These are phyloP conservation scores for Notarius lentiginosus DNA, from an alignment of 2,113 vertebrate species.

Conservation along the genomic window DNA sequence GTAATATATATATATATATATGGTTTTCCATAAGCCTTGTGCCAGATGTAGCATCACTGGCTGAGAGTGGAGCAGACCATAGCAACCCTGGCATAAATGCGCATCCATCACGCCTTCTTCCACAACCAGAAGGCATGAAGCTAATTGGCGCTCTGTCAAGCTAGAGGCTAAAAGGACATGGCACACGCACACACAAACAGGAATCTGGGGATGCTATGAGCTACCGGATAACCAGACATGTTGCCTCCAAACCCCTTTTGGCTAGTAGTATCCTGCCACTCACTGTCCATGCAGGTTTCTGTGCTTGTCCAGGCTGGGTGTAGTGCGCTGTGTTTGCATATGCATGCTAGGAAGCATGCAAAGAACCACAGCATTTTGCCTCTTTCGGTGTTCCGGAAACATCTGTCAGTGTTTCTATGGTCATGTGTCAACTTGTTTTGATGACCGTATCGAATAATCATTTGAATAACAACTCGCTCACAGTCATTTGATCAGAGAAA, in stretches of 20 bases:
- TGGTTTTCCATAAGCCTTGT: neutral
- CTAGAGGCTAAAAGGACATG: conserved; percentile 41
- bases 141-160: conserved; percentile 50
- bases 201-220: conserved; percentile 36
- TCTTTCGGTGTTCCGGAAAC: neutral
- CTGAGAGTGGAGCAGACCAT: neutral
- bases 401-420: neutral
- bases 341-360: conserved; percentile 10
- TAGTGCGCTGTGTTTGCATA: neutral
- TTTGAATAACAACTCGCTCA: conserved; percentile 4
- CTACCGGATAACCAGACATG: conserved; percentile 49
- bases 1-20: no score
- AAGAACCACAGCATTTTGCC: neutral
- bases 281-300: conserved; percentile 37
- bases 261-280: conserved; percentile 41
- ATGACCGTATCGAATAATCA: neutral
- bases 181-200: conserved; percentile 31
- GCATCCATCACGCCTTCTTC: conserved; percentile 33
- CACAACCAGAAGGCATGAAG: conserved; percentile 27
- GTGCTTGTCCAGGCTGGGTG: neutral
- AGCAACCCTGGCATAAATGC: conserved; percentile 20
- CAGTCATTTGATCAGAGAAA: neutral
- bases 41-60: neutral
- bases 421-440: neutral
- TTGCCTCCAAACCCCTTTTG: conserved; percentile 31